Percentiles rank a stretch among this genome's conserved stretches.
Evolutionary conservation across 2,797 vertebrate genomes (phyloP).

Genomic region (Sebastes matsubarae): DNA sequence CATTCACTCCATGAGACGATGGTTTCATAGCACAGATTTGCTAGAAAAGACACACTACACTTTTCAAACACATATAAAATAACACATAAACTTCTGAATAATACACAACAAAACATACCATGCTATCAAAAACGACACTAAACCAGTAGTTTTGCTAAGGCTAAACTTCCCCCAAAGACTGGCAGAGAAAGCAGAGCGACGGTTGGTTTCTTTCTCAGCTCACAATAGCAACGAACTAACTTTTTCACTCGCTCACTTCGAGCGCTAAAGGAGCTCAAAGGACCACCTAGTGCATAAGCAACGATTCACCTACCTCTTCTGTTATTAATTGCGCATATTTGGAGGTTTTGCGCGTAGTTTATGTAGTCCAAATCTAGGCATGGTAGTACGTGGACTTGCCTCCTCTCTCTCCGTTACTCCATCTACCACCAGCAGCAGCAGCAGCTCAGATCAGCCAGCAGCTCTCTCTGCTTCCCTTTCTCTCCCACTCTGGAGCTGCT

Average conservation of each 20-base stretch:
- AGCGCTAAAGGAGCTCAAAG: not conserved
- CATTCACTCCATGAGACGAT: constrained; percentile 71
- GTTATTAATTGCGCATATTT: constrained; percentile 60
- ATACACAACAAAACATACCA: accelerated
- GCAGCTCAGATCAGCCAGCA: too few relatives aligned
- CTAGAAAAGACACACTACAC: not conserved
- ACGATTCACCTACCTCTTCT: constrained; percentile 74
- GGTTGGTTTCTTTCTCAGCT: constrained; percentile 37
- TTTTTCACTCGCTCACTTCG: not conserved
- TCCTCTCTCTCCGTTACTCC: constrained; percentile 67
- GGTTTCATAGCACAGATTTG: constrained; percentile 55
- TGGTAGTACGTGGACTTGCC: constrained; percentile 75
- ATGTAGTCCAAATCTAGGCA: constrained; percentile 79
- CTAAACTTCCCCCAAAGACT: constrained; percentile 50
- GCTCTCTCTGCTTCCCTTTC: constrained; percentile 27
- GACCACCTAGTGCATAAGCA: not conserved
- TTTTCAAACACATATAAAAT: constrained; percentile 3
- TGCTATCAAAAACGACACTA: not conserved
- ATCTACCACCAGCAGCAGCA: constrained; percentile 45
- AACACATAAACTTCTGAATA: not conserved
- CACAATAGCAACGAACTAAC: constrained; percentile 48
- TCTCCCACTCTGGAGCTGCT: constrained; percentile 48
- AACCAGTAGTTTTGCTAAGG: not conserved
- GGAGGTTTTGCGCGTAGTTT: constrained; percentile 80
- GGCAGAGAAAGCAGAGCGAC: constrained; percentile 17